These are phyloP conservation scores for Melanotaenia pygmaea DNA, from an alignment of 2,797 vertebrate species.

Conservation along the genomic window DNA sequence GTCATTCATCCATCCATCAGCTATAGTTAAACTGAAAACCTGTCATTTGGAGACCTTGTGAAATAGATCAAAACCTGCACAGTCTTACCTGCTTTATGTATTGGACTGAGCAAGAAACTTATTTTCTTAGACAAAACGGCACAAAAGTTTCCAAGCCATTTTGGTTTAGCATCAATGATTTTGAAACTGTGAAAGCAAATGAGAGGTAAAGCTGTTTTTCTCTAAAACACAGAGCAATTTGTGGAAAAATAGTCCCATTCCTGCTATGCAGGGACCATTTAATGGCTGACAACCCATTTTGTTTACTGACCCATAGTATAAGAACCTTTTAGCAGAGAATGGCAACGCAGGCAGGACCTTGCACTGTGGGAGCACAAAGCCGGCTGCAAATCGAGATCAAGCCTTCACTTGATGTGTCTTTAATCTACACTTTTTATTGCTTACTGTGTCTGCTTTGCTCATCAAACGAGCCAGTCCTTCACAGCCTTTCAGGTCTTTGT, in stretches of 20 bases:
- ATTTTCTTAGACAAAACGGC: neutral
- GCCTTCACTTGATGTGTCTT: slow-evolving; percentile 49
- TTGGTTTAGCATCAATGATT: slow-evolving; percentile 40
- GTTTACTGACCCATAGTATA: slow-evolving; percentile 61
- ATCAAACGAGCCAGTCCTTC: slow-evolving; percentile 34
- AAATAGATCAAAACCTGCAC: neutral
- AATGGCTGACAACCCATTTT: slow-evolving; percentile 44
- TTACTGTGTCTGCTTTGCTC: slow-evolving; percentile 39
- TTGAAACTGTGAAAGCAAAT: slow-evolving; percentile 45
- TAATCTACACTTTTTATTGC: slow-evolving; percentile 52
- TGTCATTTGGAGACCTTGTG: no score
- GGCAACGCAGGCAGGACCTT: slow-evolving; percentile 48
- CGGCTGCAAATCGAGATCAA: slow-evolving; percentile 43
- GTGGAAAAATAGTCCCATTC: slow-evolving; percentile 30
- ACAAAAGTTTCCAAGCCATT: slow-evolving; percentile 35
- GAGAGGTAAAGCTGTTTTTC: slow-evolving; percentile 40
- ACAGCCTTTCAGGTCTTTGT: slow-evolving; percentile 28
- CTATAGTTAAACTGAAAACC: no score
- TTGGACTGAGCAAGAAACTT: neutral
- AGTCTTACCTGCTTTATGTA: neutral
- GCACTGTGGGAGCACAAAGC: slow-evolving; percentile 16
- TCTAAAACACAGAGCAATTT: slow-evolving; percentile 42
- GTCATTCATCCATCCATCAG: no score
- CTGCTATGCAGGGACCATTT: slow-evolving; percentile 40
- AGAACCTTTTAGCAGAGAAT: slow-evolving; percentile 52